Conservation (phyloP, 2,888 invertebrate species). For the Timema podura region DNA sequence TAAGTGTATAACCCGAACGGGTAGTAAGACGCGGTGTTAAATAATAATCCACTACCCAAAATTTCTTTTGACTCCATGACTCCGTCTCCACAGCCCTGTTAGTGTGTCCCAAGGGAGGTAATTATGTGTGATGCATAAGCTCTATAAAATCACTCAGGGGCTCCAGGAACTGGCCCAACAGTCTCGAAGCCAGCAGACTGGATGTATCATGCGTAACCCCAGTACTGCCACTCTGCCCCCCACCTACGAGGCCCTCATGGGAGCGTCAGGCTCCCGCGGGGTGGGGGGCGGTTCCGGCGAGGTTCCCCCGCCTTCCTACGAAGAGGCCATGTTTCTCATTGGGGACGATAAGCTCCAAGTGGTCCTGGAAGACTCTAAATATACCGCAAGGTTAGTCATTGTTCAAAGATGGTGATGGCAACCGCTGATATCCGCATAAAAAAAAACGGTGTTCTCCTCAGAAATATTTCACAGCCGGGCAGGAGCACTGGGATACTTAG, state of each 20-base stretch:
- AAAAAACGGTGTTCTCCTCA: no score
- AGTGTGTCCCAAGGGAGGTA: no score
- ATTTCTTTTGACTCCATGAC: no score
- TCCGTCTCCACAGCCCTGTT: no score
- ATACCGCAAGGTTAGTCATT: constrained; percentile 22
- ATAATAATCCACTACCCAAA: no score
- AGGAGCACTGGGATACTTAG: no score
- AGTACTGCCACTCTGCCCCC: constrained; percentile 59
- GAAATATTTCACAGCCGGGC: no score
- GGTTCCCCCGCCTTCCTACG: constrained; percentile 59
- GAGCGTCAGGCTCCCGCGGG: constrained; percentile 45
- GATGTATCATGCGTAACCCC: constrained; percentile 49
- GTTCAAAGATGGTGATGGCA: not conserved
- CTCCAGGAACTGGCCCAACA: constrained; percentile 35
- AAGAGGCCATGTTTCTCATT: constrained; percentile 54
- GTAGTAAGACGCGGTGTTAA: no score
- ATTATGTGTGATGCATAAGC: no score
- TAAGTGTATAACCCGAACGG: no score
- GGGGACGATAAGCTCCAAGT: constrained; percentile 30
- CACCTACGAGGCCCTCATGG: constrained; percentile 58
- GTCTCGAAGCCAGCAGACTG: constrained; percentile 44
- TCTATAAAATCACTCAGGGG: constrained; percentile 22
- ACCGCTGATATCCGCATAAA: no score
- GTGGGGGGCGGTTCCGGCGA: constrained; percentile 45
- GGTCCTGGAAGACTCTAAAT: constrained; percentile 26